A percentile compares a stretch with the other conserved stretches of the same genome.
Evolutionary conservation across 2,797 vertebrate species (phyloP).

Genomic region (Mareca penelope): DNA sequence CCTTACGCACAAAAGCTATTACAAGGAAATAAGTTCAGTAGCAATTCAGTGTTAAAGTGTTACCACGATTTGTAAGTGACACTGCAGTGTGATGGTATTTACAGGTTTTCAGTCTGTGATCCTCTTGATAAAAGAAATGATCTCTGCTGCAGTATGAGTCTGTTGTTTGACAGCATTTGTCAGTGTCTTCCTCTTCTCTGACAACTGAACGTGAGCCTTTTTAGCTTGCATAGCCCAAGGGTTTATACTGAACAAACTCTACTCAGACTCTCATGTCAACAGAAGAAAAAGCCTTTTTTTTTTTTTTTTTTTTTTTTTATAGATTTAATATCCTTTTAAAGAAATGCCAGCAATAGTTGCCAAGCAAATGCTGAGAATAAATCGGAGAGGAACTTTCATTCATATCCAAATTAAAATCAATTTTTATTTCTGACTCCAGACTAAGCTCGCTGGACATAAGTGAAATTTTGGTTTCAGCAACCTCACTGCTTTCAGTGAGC

Average conservation of each 20-base stretch:
- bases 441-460: neutral
- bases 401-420: neutral
- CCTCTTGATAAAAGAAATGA: conserved; percentile 2
- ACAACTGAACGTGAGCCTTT: neutral
- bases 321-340: neutral
- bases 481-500: neutral
- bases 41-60: conserved; percentile 39
- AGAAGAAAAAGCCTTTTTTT: no score
- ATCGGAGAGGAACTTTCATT: neutral
- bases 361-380: neutral
- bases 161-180: conserved; percentile 24
- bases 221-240: neutral
- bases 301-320: neutral
- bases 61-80: neutral
- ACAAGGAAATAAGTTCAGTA: conserved; percentile 36
- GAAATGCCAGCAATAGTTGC: neutral
- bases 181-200: neutral
- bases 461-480: neutral
- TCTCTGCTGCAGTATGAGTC: neutral
- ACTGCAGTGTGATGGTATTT: conserved; percentile 30
- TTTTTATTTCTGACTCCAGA: neutral
- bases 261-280: neutral
- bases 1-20: conserved; percentile 61
- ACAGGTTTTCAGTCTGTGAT: conserved; percentile 22
- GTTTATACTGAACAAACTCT: conserved; percentile 12